These are phyloP conservation scores for Heliconius himera DNA, from an alignment of 1,140 invertebrate species.

Conservation along the genomic window DNA sequence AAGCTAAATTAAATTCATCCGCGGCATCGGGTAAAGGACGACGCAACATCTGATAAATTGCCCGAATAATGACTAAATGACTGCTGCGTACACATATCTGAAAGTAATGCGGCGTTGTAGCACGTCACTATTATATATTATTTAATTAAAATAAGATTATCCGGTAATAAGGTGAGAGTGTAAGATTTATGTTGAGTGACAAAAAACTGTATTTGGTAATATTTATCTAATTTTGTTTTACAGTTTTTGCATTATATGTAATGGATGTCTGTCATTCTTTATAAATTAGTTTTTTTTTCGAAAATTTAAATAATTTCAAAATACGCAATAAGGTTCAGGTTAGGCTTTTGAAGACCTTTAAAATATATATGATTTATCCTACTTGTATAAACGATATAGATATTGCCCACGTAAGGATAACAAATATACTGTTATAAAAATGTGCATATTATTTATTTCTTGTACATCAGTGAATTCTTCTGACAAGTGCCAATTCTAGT, in stretches of 20 bases:
- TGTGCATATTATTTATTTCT: too few species aligned
- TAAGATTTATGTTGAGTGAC: constrained; percentile 18
- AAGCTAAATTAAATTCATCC: constrained; percentile 76
- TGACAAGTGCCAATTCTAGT: too few species aligned
- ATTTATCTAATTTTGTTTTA: neutral
- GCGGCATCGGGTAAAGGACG: constrained; percentile 75
- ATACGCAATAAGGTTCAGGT: too few species aligned
- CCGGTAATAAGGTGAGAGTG: constrained; percentile 33
- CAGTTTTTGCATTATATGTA: neutral
- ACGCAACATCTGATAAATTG: constrained; percentile 74
- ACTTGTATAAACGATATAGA: too few species aligned
- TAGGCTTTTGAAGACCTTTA: too few species aligned
- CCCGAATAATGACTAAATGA: constrained; percentile 73
- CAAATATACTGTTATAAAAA: too few species aligned
- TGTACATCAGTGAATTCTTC: too few species aligned
- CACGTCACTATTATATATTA: constrained; percentile 41
- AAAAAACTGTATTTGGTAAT: neutral
- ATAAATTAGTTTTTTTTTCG: neutral
- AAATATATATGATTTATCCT: too few species aligned
- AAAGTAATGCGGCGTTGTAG: constrained; percentile 37
- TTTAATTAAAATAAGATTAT: constrained; percentile 39
- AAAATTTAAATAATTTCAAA: neutral
- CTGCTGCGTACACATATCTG: constrained; percentile 44
- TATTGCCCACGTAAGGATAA: too few species aligned
- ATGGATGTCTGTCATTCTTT: neutral